phyloP scores from a whole-genome alignment of 1,140 invertebrate species.

The Leptonema lineaticorne region DNA sequence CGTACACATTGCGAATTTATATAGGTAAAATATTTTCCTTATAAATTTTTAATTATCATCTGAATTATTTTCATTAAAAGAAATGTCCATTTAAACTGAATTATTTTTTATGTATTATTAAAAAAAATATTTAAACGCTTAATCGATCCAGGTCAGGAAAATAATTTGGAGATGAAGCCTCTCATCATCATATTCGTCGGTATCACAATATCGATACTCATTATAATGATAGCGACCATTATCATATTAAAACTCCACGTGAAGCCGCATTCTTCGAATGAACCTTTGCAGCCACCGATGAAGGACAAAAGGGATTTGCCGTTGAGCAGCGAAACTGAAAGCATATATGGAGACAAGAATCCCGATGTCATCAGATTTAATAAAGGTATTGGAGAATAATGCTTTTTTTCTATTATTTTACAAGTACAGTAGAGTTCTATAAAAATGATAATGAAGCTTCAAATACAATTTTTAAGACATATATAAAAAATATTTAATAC shows the following conservation, averaged over 20 bases:
- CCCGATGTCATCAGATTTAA: conserved; percentile 77
- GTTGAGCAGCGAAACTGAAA: conserved; percentile 33
- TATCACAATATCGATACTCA: conserved; percentile 22
- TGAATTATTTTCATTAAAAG: no score
- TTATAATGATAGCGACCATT: conserved; percentile 5
- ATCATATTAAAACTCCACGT: conserved; percentile 16
- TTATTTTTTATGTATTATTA: no score
- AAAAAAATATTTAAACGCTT: not conserved
- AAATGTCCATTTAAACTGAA: no score
- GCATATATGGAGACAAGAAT: conserved; percentile 68
- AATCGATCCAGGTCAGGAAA: conserved; percentile 20
- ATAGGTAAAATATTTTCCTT: no score
- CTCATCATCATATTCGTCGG: conserved; percentile 31
- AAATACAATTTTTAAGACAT: not conserved
- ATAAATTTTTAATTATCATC: no score
- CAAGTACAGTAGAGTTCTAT: no score
- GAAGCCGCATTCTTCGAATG: conserved; percentile 23
- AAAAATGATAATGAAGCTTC: not conserved
- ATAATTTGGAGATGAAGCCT: conserved; percentile 25
- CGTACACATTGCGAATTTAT: no score
- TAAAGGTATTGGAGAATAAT: conserved; percentile 68
- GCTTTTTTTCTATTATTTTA: no score
- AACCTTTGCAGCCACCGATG: conserved; percentile 17
- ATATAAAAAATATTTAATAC: not conserved
- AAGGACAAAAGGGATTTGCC: conserved; percentile 35